Evolutionary conservation across 2,888 invertebrate genomes (phyloP), one percentile per base, ranked within the genome.

Genomic region (Drosophila yooni): DNA sequence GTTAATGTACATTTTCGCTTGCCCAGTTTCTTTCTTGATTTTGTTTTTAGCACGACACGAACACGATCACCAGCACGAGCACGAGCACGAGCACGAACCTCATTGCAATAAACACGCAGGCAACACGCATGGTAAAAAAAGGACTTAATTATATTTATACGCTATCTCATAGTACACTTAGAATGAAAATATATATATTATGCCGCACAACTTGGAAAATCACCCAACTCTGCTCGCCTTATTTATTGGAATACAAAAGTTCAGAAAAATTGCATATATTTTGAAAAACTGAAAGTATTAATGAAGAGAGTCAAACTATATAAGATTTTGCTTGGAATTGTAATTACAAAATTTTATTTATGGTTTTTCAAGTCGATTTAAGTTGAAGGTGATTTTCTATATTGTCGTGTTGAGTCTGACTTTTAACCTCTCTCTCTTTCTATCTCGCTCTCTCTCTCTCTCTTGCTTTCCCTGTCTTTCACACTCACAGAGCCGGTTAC

Each of bases 401-500:
- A 25, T 46, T 46, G 13, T 21, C 21, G 3, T 13, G 21, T 46
- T 13, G 21, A 48, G 48, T 34, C 21, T 11, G 15, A 6, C 2
- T 25, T 6, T 36, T 25, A 11, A 36, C 15, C 33, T 34, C 25
- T 33, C 4, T 25, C 29, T 50, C 11, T 51, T n/a, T 52, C 38
- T 34, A n/a, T 58, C 31, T 54, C 10, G 48, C 34, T 31, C 13
- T 7, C 21, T 21, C 21, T 21, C 11, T 13, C 21, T n/a, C 4
- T n/a, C 40, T 21, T 13, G 21, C 46, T 21, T 46, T 57, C 29
- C 15, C 40, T 40, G 2, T 54, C 25, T 36, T 15, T 34, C 29
- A 56, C 11, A 36, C 21, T 21, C 10, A 2, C 92, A 95, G 95
- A 85, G 95, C 94, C 88, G 95, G 95, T 53, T 95, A 95, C 80